A percentile compares a stretch with the other conserved stretches of the same genome.
These are phyloP conservation scores for Atethmia centrago DNA, from an alignment of 2,888 invertebrate species.

Conservation along the genomic window DNA sequence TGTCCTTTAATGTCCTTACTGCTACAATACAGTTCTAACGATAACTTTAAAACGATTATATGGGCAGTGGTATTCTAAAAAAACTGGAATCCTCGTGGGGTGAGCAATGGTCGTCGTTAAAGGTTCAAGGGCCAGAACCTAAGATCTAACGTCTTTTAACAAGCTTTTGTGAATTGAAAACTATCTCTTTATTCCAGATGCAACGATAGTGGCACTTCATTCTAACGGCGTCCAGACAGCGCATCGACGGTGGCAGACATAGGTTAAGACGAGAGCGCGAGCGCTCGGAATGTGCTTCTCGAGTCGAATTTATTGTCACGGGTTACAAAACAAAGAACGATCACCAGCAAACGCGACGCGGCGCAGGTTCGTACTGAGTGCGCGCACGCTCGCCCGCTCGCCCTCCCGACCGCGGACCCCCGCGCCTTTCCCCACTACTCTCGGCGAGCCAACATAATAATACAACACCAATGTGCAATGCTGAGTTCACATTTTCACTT, in stretches of 20 bases:
- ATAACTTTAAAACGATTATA: slow-evolving; percentile 79
- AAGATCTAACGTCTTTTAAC: slow-evolving; percentile 96
- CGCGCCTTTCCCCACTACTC: slow-evolving; percentile 69
- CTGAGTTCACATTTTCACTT: slow-evolving; percentile 66
- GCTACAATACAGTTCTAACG: slow-evolving; percentile 82
- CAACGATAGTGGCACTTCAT: slow-evolving; percentile 95
- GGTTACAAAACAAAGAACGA: slow-evolving; percentile 69
- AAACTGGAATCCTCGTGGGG: slow-evolving; percentile 82
- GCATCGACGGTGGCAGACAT: slow-evolving; percentile 88
- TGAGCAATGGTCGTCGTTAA: slow-evolving; percentile 86
- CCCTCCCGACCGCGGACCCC: slow-evolving; percentile 65
- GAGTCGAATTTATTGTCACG: slow-evolving; percentile 89
- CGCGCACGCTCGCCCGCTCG: slow-evolving; percentile 68
- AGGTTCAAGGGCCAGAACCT: slow-evolving; percentile 73
- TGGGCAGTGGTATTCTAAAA: slow-evolving; percentile 84
- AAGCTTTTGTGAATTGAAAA: slow-evolving; percentile 97
- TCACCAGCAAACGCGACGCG: slow-evolving; percentile 84
- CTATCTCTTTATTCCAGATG: slow-evolving; percentile 98
- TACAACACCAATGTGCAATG: slow-evolving; percentile 60
- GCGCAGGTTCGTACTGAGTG: slow-evolving; percentile 78
- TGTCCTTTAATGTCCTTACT: slow-evolving; percentile 81
- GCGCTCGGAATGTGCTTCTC: slow-evolving; percentile 83
- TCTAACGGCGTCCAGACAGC: slow-evolving; percentile 88
- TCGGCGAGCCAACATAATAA: slow-evolving; percentile 50
- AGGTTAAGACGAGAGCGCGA: slow-evolving; percentile 86